Conservation (phyloP, 2,888 invertebrate genomes). For the Limnephilus auricula region DNA sequence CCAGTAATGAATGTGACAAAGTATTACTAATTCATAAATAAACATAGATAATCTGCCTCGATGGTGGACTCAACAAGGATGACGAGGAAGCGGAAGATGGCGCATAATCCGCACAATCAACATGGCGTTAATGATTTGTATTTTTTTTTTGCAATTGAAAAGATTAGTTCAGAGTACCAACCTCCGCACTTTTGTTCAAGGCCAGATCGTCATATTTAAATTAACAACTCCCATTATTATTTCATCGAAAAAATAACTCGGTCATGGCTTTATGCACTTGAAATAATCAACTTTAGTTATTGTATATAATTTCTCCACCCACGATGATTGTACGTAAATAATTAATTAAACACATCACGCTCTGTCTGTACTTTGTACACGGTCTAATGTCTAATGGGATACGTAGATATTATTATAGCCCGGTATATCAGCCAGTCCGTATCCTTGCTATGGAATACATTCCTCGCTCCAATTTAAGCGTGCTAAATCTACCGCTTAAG, state of each 20-base stretch:
- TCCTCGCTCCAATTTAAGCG: too few relatives aligned
- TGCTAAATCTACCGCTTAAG: too few relatives aligned
- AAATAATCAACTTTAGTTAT: neutral
- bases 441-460: too few relatives aligned
- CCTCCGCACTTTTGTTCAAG: neutral
- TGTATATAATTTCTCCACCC: conserved; percentile 32
- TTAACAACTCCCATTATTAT: neutral
- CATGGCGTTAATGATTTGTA: neutral
- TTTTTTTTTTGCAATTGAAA: neutral
- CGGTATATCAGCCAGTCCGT: too few relatives aligned
- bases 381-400: neutral
- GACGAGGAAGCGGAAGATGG: neutral
- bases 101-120: neutral
- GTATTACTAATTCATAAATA: neutral
- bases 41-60: neutral
- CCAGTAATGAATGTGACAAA: too few relatives aligned
- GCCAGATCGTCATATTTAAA: neutral
- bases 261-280: conserved; percentile 39
- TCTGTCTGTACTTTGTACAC: neutral
- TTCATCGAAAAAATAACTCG: conserved; percentile 30
- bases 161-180: neutral
- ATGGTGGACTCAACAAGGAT: neutral
- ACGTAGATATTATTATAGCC: neutral
- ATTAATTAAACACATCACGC: neutral
- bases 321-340: neutral